These are phyloP conservation scores for Drosophila sechellia DNA, from an alignment of 1,140 invertebrate genomes.

Conservation along the genomic window DNA sequence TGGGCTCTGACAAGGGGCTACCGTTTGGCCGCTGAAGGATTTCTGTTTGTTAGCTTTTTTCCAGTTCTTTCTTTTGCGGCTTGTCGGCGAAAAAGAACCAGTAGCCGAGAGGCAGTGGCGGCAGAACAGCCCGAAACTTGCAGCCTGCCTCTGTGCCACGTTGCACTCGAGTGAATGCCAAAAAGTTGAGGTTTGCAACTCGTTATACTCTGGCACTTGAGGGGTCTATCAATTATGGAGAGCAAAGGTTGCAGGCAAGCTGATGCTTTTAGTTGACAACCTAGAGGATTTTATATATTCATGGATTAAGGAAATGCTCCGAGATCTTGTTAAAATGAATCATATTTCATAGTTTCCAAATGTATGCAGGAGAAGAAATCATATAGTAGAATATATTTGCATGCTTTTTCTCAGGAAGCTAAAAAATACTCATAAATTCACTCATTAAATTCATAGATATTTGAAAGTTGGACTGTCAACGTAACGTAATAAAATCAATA, in stretches of 20 bases:
- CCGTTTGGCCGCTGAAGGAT: conserved; percentile 59
- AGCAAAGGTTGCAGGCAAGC: not conserved
- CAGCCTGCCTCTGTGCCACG: conserved; percentile 62
- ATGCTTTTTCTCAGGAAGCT: too few relatives aligned
- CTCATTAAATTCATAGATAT: too few relatives aligned
- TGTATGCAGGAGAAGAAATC: too few relatives aligned
- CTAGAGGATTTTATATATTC: not conserved
- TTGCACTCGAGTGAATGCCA: conserved; percentile 71
- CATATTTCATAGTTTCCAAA: not conserved
- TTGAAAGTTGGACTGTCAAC: too few relatives aligned
- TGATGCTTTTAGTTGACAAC: not conserved
- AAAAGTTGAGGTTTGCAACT: conserved; percentile 61
- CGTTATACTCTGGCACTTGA: conserved; percentile 27
- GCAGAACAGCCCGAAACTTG: conserved; percentile 48
- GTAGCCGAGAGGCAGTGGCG: conserved; percentile 67
- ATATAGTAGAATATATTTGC: not conserved
- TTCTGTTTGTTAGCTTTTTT: conserved; percentile 35
- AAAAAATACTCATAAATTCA: too few relatives aligned
- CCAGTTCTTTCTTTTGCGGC: conserved; percentile 40
- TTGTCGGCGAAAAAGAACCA: conserved; percentile 72
- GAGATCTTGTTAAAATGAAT: not conserved
- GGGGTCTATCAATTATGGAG: conserved; percentile 30
- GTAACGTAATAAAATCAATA: too few relatives aligned
- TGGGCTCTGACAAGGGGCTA: conserved; percentile 68
- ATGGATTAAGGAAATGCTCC: not conserved